phyloP scores from a whole-genome alignment of 2,888 invertebrate genomes.

The Fragum sueziense region DNA sequence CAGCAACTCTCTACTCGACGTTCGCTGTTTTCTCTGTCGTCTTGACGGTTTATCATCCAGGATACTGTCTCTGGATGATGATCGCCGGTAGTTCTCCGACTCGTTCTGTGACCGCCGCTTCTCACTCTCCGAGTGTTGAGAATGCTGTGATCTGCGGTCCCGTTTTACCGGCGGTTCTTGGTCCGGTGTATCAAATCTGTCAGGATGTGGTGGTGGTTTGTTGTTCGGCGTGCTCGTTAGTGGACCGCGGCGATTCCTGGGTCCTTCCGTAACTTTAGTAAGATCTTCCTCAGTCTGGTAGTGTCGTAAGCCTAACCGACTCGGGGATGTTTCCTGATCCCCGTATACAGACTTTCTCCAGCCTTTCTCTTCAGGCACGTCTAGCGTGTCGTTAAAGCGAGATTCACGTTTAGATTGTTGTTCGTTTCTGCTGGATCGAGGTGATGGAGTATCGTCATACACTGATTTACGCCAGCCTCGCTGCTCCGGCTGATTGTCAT shows the following conservation, averaged over 20 bases:
- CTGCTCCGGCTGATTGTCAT: conserved; percentile 36
- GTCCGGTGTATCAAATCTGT: conserved; percentile 52
- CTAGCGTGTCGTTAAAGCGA: conserved; percentile 65
- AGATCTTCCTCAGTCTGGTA: conserved; percentile 63
- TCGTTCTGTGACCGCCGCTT: conserved; percentile 60
- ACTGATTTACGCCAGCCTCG: conserved; percentile 53
- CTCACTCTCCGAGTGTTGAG: conserved; percentile 59
- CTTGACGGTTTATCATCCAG: conserved; percentile 71
- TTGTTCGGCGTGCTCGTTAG: conserved; percentile 70
- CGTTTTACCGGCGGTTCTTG: conserved; percentile 39
- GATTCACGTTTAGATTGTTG: conserved; percentile 46
- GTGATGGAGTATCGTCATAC: conserved; percentile 45
- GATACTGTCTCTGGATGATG: conserved; percentile 74
- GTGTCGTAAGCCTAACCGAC: conserved; percentile 48
- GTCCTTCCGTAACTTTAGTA: conserved; percentile 57
- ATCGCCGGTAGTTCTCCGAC: conserved; percentile 66
- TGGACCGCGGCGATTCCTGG: conserved; percentile 60
- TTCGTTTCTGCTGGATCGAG: conserved; percentile 20
- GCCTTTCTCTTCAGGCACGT: conserved; percentile 71
- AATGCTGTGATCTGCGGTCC: conserved; percentile 36
- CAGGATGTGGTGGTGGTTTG: conserved; percentile 48
- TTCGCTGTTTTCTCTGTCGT: conserved; percentile 64
- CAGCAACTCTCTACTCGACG: conserved; percentile 72
- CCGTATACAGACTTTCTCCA: conserved; percentile 77
- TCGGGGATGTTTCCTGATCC: conserved; percentile 57